Evolutionary conservation across 2,113 vertebrate genomes (phyloP).

Genomic region (Numida meleagris): DNA sequence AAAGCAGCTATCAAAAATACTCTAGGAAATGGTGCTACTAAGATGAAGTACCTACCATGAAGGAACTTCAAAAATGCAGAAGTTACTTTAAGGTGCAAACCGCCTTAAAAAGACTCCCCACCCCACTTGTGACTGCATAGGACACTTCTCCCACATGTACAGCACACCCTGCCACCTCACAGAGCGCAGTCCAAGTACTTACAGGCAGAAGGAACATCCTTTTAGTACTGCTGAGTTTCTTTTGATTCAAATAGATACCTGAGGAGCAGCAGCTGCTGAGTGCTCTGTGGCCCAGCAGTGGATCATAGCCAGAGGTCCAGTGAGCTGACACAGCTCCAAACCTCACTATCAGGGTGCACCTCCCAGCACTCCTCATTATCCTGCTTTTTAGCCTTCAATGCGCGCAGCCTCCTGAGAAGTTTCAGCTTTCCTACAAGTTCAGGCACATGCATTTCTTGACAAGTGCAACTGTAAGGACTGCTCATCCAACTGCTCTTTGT

Average conservation of each 20-base stretch:
- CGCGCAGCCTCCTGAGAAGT: not conserved
- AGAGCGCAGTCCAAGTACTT: not conserved
- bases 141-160: not conserved
- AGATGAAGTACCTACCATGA: not conserved
- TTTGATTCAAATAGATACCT: not conserved
- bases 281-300: not conserved
- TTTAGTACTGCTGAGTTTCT: not conserved
- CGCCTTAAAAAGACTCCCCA: not conserved
- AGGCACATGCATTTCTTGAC: not conserved
- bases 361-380: not conserved
- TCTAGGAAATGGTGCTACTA: slow-evolving; percentile 26
- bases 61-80: not conserved
- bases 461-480: not conserved
- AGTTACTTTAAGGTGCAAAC: not conserved
- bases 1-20: not conserved
- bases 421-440: not conserved
- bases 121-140: not conserved
- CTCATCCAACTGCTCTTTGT: not conserved
- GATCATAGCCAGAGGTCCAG: not conserved
- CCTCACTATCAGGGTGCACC: not conserved
- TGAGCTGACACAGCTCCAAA: not conserved
- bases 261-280: not conserved
- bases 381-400: not conserved
- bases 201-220: fast-evolving
- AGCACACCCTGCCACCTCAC: not conserved